phyloP scores from a whole-genome alignment of 1,140 invertebrate species.

The Neodiprion lecontei region DNA sequence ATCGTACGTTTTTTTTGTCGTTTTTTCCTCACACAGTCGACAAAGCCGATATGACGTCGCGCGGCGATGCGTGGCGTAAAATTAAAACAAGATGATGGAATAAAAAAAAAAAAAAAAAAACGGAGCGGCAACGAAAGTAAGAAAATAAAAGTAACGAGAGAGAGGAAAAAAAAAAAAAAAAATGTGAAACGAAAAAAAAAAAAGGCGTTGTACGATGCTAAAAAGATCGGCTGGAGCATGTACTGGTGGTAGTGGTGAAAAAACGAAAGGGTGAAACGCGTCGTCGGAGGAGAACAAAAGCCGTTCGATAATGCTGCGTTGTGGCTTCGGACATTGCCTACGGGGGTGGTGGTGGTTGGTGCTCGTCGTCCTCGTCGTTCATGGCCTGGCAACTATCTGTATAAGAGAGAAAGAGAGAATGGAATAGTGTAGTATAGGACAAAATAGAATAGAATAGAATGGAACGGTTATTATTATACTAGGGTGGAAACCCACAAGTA shows the following conservation, averaged over 20 bases:
- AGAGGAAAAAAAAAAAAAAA: background rate
- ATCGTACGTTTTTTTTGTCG: background rate
- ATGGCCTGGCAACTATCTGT: background rate
- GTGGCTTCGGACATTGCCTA: background rate
- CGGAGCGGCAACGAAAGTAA: too few relatives aligned
- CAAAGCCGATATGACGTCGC: background rate
- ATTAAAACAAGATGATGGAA: background rate
- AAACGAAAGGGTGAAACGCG: too few relatives aligned
- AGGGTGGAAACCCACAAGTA: too few relatives aligned
- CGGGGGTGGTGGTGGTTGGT: background rate
- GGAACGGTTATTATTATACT: too few relatives aligned
- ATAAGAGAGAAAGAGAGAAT: background rate
- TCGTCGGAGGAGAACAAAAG: background rate
- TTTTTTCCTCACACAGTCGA: background rate
- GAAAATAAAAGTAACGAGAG: background rate
- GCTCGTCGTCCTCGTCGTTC: background rate
- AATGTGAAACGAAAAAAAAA: background rate
- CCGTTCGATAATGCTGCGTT: constrained; percentile 4
- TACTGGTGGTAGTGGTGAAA: too few relatives aligned
- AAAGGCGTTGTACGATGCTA: background rate
- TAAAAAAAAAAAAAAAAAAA: background rate
- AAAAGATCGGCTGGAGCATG: background rate
- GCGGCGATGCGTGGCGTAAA: background rate
- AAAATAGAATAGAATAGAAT: too few relatives aligned
- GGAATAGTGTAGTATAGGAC: too few relatives aligned